phyloP scores from a whole-genome alignment of 2,113 vertebrate species.

The Stigmatopora nigra region DNA sequence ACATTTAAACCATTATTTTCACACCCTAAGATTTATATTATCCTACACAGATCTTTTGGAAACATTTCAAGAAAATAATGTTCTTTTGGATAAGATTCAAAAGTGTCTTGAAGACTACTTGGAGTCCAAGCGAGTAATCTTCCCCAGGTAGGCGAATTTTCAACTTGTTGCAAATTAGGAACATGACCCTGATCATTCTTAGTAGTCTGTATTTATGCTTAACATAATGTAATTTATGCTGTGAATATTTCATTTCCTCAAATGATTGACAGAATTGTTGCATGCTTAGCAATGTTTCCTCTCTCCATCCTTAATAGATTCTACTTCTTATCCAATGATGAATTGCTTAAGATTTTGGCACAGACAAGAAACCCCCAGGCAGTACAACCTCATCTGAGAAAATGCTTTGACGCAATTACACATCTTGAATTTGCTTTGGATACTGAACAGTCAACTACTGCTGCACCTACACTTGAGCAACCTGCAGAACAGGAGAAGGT shows the following conservation, averaged over 20 bases:
- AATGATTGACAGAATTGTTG: constrained; percentile 3
- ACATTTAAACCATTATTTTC: background rate
- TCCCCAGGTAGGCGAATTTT: constrained; percentile 66
- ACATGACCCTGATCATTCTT: background rate
- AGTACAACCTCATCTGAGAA: constrained; percentile 79
- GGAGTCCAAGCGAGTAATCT: constrained; percentile 79
- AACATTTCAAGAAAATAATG: constrained; percentile 77
- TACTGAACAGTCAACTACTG: constrained; percentile 17
- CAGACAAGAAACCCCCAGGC: constrained; percentile 81
- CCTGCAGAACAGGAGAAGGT: constrained; percentile 62
- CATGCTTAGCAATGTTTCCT: background rate
- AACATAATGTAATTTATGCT: background rate
- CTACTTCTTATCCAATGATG: constrained; percentile 83
- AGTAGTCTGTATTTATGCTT: background rate
- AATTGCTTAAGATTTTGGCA: constrained; percentile 81
- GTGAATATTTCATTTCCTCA: background rate
- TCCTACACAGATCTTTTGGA: constrained; percentile 72
- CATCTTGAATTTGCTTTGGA: constrained; percentile 74
- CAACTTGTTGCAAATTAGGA: background rate
- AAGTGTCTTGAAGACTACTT: constrained; percentile 82
- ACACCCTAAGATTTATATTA: background rate
- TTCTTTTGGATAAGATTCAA: constrained; percentile 79
- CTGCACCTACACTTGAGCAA: constrained; percentile 25
- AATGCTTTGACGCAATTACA: constrained; percentile 79
- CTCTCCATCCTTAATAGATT: constrained; percentile 61